These are phyloP conservation scores for Phylloscopus trochilus DNA, from an alignment of 2,113 vertebrate species.

Conservation along the genomic window DNA sequence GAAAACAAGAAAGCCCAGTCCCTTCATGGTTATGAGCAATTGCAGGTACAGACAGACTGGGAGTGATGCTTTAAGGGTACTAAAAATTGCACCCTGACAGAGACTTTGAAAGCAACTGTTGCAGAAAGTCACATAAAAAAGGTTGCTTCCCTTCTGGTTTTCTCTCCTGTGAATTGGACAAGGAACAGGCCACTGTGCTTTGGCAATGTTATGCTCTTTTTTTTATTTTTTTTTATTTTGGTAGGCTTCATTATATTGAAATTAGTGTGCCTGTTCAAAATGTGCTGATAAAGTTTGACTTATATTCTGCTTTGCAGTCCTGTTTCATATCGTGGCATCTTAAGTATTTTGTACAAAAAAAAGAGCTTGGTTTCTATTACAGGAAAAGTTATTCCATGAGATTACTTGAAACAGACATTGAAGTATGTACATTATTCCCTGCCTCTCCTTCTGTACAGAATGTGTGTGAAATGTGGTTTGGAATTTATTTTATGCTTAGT, in stretches of 20 bases:
- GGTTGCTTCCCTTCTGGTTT: background rate
- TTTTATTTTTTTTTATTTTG: background rate
- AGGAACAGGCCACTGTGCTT: background rate
- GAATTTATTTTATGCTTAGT: background rate
- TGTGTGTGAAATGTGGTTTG: background rate
- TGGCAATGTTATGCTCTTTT: background rate
- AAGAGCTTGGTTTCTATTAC: background rate
- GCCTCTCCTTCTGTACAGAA: fast-evolving
- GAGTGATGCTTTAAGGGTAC: background rate
- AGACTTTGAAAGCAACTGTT: background rate
- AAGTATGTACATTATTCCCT: background rate
- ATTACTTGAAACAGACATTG: background rate
- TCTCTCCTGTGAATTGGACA: background rate
- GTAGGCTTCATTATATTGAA: background rate
- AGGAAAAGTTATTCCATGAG: background rate
- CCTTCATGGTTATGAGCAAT: background rate
- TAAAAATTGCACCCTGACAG: background rate
- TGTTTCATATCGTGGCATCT: background rate
- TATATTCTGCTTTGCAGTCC: background rate
- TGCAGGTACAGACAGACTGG: background rate
- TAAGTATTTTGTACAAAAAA: background rate
- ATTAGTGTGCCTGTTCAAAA: background rate
- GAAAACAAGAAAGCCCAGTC: background rate
- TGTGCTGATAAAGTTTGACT: background rate
- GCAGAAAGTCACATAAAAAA: background rate